These are phyloP conservation scores for Orussus abietinus DNA, from an alignment of 1,140 invertebrate genomes.

Conservation along the genomic window DNA sequence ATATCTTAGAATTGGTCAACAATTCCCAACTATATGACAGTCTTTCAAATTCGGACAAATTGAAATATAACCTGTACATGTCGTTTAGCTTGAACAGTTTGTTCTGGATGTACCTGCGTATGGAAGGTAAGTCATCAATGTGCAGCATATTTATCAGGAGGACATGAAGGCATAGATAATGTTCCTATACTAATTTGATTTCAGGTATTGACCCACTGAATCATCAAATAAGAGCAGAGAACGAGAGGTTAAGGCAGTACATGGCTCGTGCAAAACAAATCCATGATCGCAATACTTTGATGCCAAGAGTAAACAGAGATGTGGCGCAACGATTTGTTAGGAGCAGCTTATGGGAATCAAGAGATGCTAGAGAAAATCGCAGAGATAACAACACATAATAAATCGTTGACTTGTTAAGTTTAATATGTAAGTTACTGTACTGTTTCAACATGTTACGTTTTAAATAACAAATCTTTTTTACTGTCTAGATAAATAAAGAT, in stretches of 20 bases:
- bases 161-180: no score
- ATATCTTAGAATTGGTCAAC: slow-evolving; percentile 30
- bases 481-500: no score
- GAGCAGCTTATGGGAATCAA: slow-evolving; percentile 45
- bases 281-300: slow-evolving; percentile 40
- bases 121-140: slow-evolving; percentile 46
- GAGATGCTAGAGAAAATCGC: slow-evolving; percentile 4
- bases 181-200: slow-evolving; percentile 7
- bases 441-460: neutral
- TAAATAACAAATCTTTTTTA: no score
- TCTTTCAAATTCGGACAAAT: slow-evolving; percentile 46
- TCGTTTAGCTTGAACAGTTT: slow-evolving; percentile 51
- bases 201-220: slow-evolving; percentile 39
- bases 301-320: slow-evolving; percentile 44
- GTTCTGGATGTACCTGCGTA: slow-evolving; percentile 53
- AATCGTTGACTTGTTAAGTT: neutral
- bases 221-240: slow-evolving; percentile 45
- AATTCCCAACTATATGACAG: slow-evolving; percentile 41
- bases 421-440: no score
- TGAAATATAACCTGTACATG: slow-evolving; percentile 50
- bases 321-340: slow-evolving; percentile 50
- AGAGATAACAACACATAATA: neutral
- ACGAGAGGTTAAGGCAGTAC: slow-evolving; percentile 45
- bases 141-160: no score
- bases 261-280: slow-evolving; percentile 50